Conservation (phyloP, 1,140 invertebrate genomes). For the Pogonomyrmex californicus region DNA sequence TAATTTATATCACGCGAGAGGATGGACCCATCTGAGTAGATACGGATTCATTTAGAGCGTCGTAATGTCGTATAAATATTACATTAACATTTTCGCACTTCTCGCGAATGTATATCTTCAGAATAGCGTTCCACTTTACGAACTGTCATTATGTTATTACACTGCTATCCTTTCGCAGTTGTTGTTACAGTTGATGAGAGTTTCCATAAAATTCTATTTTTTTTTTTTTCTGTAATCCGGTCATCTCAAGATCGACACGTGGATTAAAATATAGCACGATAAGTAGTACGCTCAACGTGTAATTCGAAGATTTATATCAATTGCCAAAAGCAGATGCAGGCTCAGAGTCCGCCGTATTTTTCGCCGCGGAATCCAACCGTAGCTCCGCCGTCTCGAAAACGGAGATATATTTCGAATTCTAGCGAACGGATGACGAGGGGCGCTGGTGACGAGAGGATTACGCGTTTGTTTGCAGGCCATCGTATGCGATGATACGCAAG, state of each 20-base stretch:
- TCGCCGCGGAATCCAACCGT: conserved; percentile 36
- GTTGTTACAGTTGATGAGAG: conserved; percentile 22
- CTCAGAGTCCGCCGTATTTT: conserved; percentile 23
- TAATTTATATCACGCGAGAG: conserved; percentile 51
- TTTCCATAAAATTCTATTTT: conserved; percentile 5
- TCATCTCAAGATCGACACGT: background rate
- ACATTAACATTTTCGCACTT: conserved; percentile 36
- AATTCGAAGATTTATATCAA: background rate
- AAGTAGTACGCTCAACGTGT: background rate
- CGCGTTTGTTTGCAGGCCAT: conserved; percentile 79
- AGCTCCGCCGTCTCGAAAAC: background rate
- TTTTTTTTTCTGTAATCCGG: background rate
- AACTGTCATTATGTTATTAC: conserved; percentile 13
- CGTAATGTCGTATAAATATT: conserved; percentile 64
- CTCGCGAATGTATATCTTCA: background rate
- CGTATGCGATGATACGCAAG: conserved; percentile 54
- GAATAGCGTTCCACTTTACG: background rate
- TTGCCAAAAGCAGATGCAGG: conserved; percentile 8
- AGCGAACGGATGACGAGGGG: conserved; percentile 60
- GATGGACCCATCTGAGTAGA: background rate
- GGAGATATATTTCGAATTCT: conserved; percentile 69
- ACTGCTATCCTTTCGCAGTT: conserved; percentile 13
- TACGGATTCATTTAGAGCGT: conserved; percentile 40
- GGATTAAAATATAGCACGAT: background rate
- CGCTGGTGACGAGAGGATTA: conserved; percentile 81